These are phyloP conservation scores for Polypedilum vanderplanki DNA, from an alignment of 1,140 invertebrate genomes.

Conservation along the genomic window DNA sequence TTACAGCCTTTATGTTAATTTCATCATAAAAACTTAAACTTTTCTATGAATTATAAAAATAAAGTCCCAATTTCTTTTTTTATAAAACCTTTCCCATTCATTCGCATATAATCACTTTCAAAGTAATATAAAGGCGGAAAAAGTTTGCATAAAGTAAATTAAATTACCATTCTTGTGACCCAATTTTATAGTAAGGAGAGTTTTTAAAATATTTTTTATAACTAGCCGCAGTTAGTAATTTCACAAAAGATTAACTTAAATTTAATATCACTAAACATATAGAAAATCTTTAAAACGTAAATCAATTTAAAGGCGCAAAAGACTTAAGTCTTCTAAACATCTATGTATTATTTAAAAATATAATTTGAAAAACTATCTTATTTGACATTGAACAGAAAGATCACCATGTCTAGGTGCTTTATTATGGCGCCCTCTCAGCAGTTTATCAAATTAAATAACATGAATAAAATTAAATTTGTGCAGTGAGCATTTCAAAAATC, in stretches of 20 bases:
- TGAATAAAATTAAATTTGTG: constrained; percentile 25
- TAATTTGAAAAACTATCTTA: too few relatives aligned
- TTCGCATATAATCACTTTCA: not conserved
- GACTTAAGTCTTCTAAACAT: too few relatives aligned
- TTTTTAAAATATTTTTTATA: too few relatives aligned
- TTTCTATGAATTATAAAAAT: not conserved
- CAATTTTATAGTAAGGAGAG: not conserved
- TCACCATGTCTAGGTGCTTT: not conserved
- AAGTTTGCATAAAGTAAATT: constrained; percentile 13
- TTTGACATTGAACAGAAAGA: too few relatives aligned
- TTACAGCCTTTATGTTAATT: too few relatives aligned
- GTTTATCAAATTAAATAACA: constrained; percentile 5
- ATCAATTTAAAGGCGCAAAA: too few relatives aligned
- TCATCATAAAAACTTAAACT: not conserved
- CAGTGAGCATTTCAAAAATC: constrained; percentile 16
- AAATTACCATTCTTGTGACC: not conserved
- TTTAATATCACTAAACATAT: too few relatives aligned
- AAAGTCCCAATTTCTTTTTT: not conserved
- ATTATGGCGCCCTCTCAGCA: constrained; percentile 26
- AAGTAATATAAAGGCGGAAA: not conserved
- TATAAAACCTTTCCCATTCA: not conserved
- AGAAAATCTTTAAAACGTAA: too few relatives aligned
- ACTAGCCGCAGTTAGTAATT: not conserved
- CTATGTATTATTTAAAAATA: too few relatives aligned
- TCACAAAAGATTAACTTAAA: not conserved